Evolutionary conservation across 2,113 vertebrate species (phyloP), one percentile per base, ranked within the genome.

Genomic region (Paramisgurnus dabryanus): DNA sequence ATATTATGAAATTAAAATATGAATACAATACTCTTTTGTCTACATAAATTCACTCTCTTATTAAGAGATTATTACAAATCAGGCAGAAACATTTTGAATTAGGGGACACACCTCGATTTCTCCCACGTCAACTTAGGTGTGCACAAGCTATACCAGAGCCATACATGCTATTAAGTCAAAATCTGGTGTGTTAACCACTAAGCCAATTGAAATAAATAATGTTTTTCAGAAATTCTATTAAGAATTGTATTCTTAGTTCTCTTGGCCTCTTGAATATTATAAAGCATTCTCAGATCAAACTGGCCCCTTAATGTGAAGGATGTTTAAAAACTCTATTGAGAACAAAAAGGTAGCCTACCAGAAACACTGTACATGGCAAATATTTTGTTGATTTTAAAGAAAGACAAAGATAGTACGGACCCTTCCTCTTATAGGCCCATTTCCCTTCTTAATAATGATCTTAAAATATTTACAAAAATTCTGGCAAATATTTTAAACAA

Each of bases 401-500:
- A 71, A 53, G 68, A 53, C 22, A 71, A 71, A 39, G 68, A 55
- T 6, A 22, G 13, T 27, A 71, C 49, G 3, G 58, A 65, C 15
- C 58, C 41, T 6, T 43, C 43, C 17, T 53, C 60, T 7, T 50
- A 76, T 6, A 65, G 60, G 27, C 69, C 69, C 34, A 76, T 66
- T 6, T 11, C 45, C 4, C 43, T 76, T 12, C 45, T 76, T n/a
- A 11, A 50, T 49, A 49, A 5, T 17, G 27, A 53, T 50, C 45
- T 53, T 65, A 76, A 75, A 34, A 76, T 64, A 11, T 18, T 64
- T 10, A 47, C 13, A 3, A 76, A 63, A 15, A 64, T 49, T 22
- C 10, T 27, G 13, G 73, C 41, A 15, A 27, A 7, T 15, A 49
- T 43, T 5, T 34, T 64, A 49, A 61, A n/a, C 49, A 49, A 64